These are phyloP conservation scores for Solea senegalensis DNA, from an alignment of 2,113 vertebrate species.

Conservation along the genomic window DNA sequence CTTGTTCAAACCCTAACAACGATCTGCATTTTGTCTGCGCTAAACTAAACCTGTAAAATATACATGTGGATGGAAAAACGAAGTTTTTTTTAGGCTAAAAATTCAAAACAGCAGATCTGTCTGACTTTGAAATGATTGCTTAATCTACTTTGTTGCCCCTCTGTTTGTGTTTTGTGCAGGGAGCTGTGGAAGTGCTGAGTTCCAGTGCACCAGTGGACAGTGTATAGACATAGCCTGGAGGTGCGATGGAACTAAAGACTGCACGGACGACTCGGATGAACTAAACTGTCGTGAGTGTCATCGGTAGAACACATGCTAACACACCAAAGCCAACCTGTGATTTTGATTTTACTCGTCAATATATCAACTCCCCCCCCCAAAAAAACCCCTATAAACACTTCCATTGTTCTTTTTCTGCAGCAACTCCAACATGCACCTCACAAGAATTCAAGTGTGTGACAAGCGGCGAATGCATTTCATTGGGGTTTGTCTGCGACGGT, in stretches of 20 bases:
- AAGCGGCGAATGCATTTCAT: conserved; percentile 75
- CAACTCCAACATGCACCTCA: conserved; percentile 62
- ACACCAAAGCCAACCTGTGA: too few species aligned
- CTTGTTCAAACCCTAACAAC: too few species aligned
- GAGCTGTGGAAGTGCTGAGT: conserved; percentile 65
- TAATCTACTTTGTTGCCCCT: neutral
- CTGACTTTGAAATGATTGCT: neutral
- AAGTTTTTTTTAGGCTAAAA: too few species aligned
- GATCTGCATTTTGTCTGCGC: too few species aligned
- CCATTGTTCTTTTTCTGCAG: conserved; percentile 49
- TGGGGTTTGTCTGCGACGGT: conserved; percentile 78
- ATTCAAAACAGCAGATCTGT: neutral
- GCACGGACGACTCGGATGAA: conserved; percentile 78
- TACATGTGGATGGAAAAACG: too few species aligned
- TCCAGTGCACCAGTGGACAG: conserved; percentile 75
- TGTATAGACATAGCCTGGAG: conserved; percentile 73
- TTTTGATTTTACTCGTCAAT: too few species aligned
- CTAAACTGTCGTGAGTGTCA: conserved; percentile 75
- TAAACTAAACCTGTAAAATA: too few species aligned
- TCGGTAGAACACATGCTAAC: neutral
- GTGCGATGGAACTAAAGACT: conserved; percentile 79
- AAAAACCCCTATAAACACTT: neutral
- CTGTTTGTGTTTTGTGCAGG: conserved; percentile 43
- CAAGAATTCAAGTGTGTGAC: conserved; percentile 79
- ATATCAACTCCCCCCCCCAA: too few species aligned